Base-by-base conservation (phyloP, 2,797 vertebrate species). In the Nyctibius grandis region DNA sequence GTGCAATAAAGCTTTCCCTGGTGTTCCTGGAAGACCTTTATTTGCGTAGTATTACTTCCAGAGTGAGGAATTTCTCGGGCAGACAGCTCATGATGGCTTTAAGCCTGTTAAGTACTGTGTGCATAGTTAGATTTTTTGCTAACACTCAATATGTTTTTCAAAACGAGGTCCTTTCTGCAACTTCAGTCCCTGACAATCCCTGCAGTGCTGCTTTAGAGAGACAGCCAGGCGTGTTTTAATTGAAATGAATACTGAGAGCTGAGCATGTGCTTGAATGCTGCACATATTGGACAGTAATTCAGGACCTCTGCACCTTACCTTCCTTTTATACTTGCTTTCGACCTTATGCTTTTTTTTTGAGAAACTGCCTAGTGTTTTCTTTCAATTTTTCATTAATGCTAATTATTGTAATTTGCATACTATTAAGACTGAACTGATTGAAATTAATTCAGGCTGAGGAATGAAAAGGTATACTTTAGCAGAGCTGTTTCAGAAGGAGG, bases 371-470 rank as follows among this genome's bases (percentile, higher is more conserved):
- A 50, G 23, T 75, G 54, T 89, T 96, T 93, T 89, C 85, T 79
- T 85, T 81, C 11, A 4, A 22, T 85, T 95, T 96, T 96, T 91
- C 54, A 89, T 85, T 95, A 85, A 75, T 88, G 47, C 61, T 95
- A 89, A 92, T 96, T 85, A 78, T 78, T 91, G 33, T 61, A 84
- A 95, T 95, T 93, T 94, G 50, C 86, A 93, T 95, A 29, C 61
- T 88, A 48, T 95, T 87, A 96, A 78, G 61, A 68, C 44, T 85
- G 61, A 92, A 38, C 82, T 68, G 57, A 93, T 61, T 91, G 61
- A 94, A 95, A 93, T 91, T 93, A 70, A 85, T 77, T 91, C 72
- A 85, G 75, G 44, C 50, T 78, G n/a, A 54, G 47, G 73, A 92
- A 74, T 75, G n/a, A 65, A 94, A 88, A 89, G 42, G 16, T 90